Base-by-base conservation (phyloP, 2,888 invertebrate genomes). In the Lysandra coridon region DNA sequence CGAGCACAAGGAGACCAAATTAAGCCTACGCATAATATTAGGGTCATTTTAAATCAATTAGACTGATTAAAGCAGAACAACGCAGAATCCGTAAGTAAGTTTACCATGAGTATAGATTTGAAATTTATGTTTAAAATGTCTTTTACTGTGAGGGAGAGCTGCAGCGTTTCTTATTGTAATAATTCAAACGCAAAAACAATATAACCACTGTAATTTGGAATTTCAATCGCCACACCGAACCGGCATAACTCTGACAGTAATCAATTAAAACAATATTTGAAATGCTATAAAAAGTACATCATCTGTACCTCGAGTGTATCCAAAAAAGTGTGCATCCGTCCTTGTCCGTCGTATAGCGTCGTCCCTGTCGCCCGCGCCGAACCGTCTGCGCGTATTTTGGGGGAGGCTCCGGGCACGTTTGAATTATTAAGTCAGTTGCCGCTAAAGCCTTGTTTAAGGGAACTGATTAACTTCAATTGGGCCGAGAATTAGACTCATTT, bases 201-300 rank as follows among this genome's bases (percentile, higher is more conserved):
- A 86, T 87, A 86, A 87, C 86, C 90, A 81, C 90, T 89, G 88
- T 92, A 93, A 92, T 93, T 92, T 92, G 85, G 86, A 84, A 84
- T 82, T 85, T 85, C 85, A 84, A 83, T 85, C 83, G 87, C 82
- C 81, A 80, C 78, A 75, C 79, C 78, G 79, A 81, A 89, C 91
- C 92, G 92, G 92, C 93, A 88, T 90, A 91, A 90, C 91, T 93
- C 92, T 93, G 89, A 89, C 88, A 87, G 92, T 92, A 92, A 93
- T 93, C 93, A 92, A 93, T 93, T 93, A 93, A 93, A 93, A 93
- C 93, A 93, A 94, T 94, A 94, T 94, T 94, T 93, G 92, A 92
- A 93, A 93, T 93, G 90, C 88, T 87, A 85, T 88, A 86, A 91
- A 92, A 93, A 90, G 89, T 89, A 88, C 88, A 89, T 86, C 85